Percentiles rank a stretch among this genome's conserved stretches.
Evolutionary conservation across 2,888 invertebrate species (phyloP).

Genomic region (Diaperis boleti): DNA sequence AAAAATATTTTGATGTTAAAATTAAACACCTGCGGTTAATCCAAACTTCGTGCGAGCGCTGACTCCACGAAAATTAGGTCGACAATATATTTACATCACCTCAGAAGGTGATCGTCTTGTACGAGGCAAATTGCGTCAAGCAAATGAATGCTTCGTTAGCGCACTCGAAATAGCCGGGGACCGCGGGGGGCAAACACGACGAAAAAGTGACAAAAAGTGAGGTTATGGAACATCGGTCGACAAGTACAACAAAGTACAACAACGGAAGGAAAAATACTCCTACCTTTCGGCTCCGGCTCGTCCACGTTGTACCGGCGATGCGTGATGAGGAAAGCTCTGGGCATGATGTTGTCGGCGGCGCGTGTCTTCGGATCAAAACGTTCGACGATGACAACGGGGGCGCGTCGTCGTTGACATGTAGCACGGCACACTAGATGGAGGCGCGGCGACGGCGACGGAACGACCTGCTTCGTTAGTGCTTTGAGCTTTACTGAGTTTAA

Average conservation of each 20-base stretch:
- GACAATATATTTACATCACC: conserved; percentile 14
- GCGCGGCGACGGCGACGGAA: background rate
- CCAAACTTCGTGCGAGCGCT: conserved; percentile 8
- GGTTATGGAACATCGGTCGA: too few species aligned
- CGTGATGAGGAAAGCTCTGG: conserved; percentile 74
- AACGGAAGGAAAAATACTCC: too few species aligned
- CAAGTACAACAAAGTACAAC: too few species aligned
- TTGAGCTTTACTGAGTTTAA: conserved; percentile 61
- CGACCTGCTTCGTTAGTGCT: conserved; percentile 48
- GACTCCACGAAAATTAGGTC: conserved; percentile 20
- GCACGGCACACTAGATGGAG: conserved; percentile 46
- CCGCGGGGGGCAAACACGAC: background rate
- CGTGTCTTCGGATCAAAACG: too few species aligned
- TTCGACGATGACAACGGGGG: background rate
- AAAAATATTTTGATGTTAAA: conserved; percentile 13
- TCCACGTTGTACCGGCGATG: conserved; percentile 70
- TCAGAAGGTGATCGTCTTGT: conserved; percentile 4
- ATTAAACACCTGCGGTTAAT: conserved; percentile 20
- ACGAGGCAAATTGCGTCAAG: conserved; percentile 13
- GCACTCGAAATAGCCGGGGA: conserved; percentile 9
- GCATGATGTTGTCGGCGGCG: conserved; percentile 67
- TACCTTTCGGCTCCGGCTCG: conserved; percentile 64
- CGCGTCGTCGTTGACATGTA: conserved; percentile 34
- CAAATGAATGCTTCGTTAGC: conserved; percentile 14
- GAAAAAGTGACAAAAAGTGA: background rate